These are phyloP conservation scores for Pampusana beccarii DNA, from an alignment of 2,113 vertebrate genomes.

Conservation along the genomic window DNA sequence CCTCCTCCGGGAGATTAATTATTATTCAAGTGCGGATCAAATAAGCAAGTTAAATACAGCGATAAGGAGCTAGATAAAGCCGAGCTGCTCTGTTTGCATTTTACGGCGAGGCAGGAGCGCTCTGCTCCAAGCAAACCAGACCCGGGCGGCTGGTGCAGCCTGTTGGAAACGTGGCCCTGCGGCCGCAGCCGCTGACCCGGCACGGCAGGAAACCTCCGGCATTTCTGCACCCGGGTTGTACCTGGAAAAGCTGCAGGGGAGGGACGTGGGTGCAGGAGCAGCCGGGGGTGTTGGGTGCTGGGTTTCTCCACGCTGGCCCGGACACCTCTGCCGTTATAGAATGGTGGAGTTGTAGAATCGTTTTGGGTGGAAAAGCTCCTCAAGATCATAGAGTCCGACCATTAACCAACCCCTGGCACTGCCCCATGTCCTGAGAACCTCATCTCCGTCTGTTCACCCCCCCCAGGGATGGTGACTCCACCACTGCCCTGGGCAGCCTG, in stretches of 20 bases:
- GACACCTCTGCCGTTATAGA: background rate
- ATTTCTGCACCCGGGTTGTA: background rate
- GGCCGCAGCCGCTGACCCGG: background rate
- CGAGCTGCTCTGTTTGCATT: background rate
- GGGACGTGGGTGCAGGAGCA: rapidly evolving
- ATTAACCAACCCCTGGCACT: too few relatives aligned
- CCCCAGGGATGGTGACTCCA: too few relatives aligned
- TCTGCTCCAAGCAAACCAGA: background rate
- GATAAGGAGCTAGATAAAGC: constrained; percentile 7
- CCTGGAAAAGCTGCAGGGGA: background rate
- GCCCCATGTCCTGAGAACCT: too few relatives aligned
- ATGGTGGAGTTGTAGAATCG: too few relatives aligned
- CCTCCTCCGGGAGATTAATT: constrained; percentile 17
- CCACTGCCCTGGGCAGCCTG: too few relatives aligned
- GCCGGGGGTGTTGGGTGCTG: background rate
- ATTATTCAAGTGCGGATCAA: background rate
- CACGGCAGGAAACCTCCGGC: rapidly evolving
- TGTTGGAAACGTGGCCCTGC: background rate
- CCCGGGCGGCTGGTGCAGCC: background rate
- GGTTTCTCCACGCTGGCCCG: rapidly evolving
- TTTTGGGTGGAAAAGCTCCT: too few relatives aligned
- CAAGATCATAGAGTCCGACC: too few relatives aligned
- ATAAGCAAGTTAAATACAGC: background rate
- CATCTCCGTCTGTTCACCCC: too few relatives aligned
- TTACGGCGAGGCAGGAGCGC: background rate